phyloP scores from a whole-genome alignment of 23 tunicate genomes.

The Corella eumyota region DNA sequence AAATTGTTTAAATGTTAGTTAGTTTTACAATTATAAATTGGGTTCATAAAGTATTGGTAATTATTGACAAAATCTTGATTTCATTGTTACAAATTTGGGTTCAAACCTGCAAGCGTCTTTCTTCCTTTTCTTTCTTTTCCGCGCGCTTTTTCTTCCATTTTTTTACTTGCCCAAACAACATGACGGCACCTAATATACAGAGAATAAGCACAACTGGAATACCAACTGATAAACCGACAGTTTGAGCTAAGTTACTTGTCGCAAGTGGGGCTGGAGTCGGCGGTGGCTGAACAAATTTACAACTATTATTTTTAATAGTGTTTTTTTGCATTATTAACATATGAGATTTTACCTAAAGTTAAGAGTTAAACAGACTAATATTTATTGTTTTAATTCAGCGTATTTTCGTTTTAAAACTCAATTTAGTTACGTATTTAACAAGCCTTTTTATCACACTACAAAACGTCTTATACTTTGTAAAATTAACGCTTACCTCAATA shows the following conservation, averaged over 20 bases:
- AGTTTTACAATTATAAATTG: too few relatives aligned
- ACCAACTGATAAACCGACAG: constrained; percentile 46
- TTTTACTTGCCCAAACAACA: constrained; percentile 61
- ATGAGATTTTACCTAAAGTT: not conserved
- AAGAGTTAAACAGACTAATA: not conserved
- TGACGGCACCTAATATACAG: constrained; percentile 52
- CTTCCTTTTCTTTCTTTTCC: constrained; percentile 20
- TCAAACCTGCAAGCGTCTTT: too few relatives aligned
- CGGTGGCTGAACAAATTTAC: not conserved
- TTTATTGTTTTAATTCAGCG: not conserved
- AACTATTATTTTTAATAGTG: too few relatives aligned
- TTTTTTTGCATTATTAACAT: too few relatives aligned
- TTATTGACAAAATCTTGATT: too few relatives aligned
- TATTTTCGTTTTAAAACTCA: not conserved
- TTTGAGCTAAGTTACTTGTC: constrained; percentile 24
- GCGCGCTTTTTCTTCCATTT: constrained; percentile 35
- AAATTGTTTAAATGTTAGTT: too few relatives aligned
- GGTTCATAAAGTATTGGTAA: too few relatives aligned
- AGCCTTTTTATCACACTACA: too few relatives aligned
- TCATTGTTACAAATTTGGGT: too few relatives aligned
- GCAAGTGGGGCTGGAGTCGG: constrained; percentile 8
- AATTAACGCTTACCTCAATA: constrained; percentile 2
- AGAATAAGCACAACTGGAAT: constrained; percentile 40
- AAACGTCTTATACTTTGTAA: not conserved
- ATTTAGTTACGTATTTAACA: not conserved